These are phyloP conservation scores for Polydrusus tereticollis DNA, from an alignment of 2,888 invertebrate genomes.

Conservation along the genomic window DNA sequence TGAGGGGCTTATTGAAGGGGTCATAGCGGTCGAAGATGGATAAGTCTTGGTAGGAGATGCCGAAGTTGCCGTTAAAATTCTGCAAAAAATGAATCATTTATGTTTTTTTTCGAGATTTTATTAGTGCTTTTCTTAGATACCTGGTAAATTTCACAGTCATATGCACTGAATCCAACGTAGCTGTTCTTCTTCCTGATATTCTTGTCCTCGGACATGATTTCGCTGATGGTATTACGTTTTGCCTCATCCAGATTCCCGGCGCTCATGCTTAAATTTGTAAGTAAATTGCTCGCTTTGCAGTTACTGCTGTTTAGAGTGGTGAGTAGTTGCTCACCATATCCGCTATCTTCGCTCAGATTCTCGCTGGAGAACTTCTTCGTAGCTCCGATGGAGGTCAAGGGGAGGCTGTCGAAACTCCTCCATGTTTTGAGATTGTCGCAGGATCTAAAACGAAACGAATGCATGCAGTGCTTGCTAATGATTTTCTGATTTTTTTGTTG, in stretches of 20 bases:
- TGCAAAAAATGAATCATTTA: conserved; percentile 50
- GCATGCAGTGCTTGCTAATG: too few relatives aligned
- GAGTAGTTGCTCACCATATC: conserved; percentile 74
- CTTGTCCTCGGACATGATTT: conserved; percentile 13
- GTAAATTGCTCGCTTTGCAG: not conserved
- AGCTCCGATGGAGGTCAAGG: conserved; percentile 51
- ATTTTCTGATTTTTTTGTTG: not conserved
- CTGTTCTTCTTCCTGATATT: conserved; percentile 51
- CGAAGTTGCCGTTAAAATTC: conserved; percentile 64
- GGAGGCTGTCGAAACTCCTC: conserved; percentile 66
- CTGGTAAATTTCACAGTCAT: conserved; percentile 56
- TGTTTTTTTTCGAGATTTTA: not conserved
- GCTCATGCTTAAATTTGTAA: conserved; percentile 43
- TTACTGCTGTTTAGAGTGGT: conserved; percentile 5
- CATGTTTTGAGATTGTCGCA: conserved; percentile 66
- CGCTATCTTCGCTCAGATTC: conserved; percentile 85
- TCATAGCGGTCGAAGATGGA: conserved; percentile 60
- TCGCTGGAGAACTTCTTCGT: conserved; percentile 75
- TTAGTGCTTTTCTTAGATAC: conserved; percentile 28
- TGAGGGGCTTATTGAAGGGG: conserved; percentile 47
- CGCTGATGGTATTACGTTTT: not conserved
- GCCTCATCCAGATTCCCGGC: conserved; percentile 59
- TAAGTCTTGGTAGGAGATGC: conserved; percentile 66
- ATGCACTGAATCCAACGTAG: conserved; percentile 55
- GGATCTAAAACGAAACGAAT: conserved; percentile 53